Base-by-base conservation (phyloP, 1,140 invertebrate genomes). In the Eueides isabella region DNA sequence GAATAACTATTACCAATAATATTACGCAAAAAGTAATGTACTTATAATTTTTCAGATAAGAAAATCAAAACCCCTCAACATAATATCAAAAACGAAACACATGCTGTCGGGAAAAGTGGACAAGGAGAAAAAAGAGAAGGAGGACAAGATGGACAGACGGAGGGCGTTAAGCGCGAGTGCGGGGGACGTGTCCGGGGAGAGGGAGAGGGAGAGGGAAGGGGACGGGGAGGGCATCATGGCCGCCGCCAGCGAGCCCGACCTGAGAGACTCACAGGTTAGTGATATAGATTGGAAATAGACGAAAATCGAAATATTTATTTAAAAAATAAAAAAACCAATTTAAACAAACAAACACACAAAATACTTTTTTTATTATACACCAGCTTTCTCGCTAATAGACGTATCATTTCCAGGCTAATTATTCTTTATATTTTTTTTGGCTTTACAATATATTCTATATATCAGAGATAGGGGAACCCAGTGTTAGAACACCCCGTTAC, bases 71-170 rank as follows among this genome's bases (percentile, higher is more conserved):
- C 87, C 90, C 0, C 62, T 90, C n/a, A 92, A 91, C 76, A 80
- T 93, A 5, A 75, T 93, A 12, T 85, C 85, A 6, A 93, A 90
- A 75, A 90, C 88, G 12, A 89, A 85, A 67, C 73, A 88, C 77
- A 91, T 92, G 3, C 70, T 91, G 14, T 80, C 85, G 7, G 94
- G 95, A 35, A 94, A 95, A 44, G 90, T 94, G 38, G 97, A 98
- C 83, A 97, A 97, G 80, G 94, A 98, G 71, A 93, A 98, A 35
- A 62, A 64, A 44, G 33, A 30, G 95, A 96, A 76, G 97, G 98
- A 55, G 12, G 48, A 55, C 7, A 55, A 55, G 1, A 55, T 26
- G 12, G 73, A 75, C 93, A 94, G 95, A 9, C 94, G 95, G 62
- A 98, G 98, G 29, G 94, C 98, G n/a, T 71, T 88, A 7, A 88